Conservation (phyloP, 2,797 vertebrate species). For the Taenioides sp. region DNA sequence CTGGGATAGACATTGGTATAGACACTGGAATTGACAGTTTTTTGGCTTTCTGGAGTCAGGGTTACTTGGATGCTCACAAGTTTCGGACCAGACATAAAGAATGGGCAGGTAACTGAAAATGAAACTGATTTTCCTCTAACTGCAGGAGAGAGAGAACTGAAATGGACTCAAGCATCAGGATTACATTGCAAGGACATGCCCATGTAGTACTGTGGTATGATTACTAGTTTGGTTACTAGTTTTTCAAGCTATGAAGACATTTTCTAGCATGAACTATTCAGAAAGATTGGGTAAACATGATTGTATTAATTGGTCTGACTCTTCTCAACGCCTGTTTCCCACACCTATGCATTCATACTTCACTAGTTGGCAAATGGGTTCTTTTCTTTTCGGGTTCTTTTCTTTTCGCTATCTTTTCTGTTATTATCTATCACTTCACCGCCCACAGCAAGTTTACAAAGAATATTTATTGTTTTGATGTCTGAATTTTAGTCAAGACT, state of each 20-base stretch:
- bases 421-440: background rate
- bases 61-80: background rate
- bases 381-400: background rate
- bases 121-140: background rate
- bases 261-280: conserved; percentile 4
- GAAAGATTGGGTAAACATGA: background rate
- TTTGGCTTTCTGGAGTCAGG: conserved; percentile 14
- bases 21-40: background rate
- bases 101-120: background rate
- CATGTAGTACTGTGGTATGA: background rate
- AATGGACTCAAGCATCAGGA: background rate
- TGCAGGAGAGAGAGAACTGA: background rate
- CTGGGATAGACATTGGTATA: conserved; percentile 81
- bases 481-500: background rate
- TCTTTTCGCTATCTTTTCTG: background rate
- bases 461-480: background rate
- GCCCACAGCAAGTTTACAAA: background rate
- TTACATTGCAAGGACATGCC: background rate
- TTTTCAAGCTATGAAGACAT: conserved; percentile 1
- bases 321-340: conserved; percentile 3
- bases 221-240: conserved; percentile 1
- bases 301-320: conserved; percentile 3
- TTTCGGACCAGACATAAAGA: background rate
- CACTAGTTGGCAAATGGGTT: conserved; percentile 1
- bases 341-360: conserved; percentile 23